Base-by-base conservation (phyloP, 1,140 invertebrate genomes). In the Drosophila triauraria region DNA sequence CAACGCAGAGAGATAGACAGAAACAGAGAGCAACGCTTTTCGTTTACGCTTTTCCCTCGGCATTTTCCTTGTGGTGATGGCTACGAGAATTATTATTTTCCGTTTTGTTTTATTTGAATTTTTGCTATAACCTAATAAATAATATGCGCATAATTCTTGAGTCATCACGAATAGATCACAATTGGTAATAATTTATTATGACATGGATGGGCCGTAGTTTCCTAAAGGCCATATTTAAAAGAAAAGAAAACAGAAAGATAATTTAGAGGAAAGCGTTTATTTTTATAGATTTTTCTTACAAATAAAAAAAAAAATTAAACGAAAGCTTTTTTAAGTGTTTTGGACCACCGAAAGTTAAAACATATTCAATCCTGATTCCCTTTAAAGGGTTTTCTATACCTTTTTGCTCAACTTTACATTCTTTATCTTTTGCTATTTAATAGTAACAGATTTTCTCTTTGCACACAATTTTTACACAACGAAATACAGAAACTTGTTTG, bases 101-200 rank as follows among this genome's bases (percentile, higher is more conserved):
- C 25, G 44, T 68, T 64, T 43, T 64, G 40, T 64, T 64, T 35
- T 61, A 61, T 64, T 61, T 23, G n/a, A 20, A 60, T 60, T 43
- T 30, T 64, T 50, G 12, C 38, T 23, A 17, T 50, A 23, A 25
- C 44, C 61, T 12, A 40, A 68, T 50, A 67, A 68, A 67, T 32
- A 51, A 50, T 67, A 50, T 48, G 54, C 20, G 15, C 17, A 50
- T 30, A 50, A 65, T 48, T 38, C 25, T 23, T 64, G 44, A 48
- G 17, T 65, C 64, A 64, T 47, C 13, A 13, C 23, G 17, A 48
- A 48, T 63, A 65, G 25, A n/a, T 67, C 25, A 48, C 12, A 40
- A 20, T 17, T 48, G 32, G 27, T 25, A 54, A 7, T 13, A 1
- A 58, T 30, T 57, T 32, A 27, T 23, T 7, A 38, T 46, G 42